Evolutionary conservation across 1,140 invertebrate species (phyloP).

Genomic region (Scaptomyza montana): DNA sequence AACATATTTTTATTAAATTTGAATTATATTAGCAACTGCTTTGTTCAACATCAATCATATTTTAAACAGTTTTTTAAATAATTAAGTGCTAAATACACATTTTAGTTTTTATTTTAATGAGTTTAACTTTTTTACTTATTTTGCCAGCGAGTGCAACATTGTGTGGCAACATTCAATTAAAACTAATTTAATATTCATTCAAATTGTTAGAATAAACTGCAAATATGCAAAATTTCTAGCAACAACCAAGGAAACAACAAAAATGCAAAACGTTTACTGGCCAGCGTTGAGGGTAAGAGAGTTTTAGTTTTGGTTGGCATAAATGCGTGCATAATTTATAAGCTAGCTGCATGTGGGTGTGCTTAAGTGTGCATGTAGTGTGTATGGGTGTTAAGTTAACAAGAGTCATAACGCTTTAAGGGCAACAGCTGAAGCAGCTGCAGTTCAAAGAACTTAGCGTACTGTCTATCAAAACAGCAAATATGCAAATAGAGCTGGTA

Average conservation of each 20-base stretch:
- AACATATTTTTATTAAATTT: no score
- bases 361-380: neutral
- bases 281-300: conserved; percentile 25
- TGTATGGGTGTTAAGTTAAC: conserved; percentile 29
- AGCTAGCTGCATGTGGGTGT: conserved; percentile 32
- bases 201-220: conserved; percentile 67
- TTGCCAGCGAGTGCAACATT: conserved; percentile 12
- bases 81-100: neutral
- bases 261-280: conserved; percentile 19
- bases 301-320: conserved; percentile 30
- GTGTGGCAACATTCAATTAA: conserved; percentile 60
- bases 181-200: conserved; percentile 73
- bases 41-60: no score
- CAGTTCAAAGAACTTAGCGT: conserved; percentile 23
- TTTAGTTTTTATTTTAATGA: conserved; percentile 27
- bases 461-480: conserved; percentile 22
- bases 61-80: conserved; percentile 17
- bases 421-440: conserved; percentile 34
- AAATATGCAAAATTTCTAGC: conserved; percentile 69
- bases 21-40: no score
- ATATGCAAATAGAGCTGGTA: conserved; percentile 32
- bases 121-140: conserved; percentile 10
- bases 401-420: conserved; percentile 55
- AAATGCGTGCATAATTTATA: conserved; percentile 66
- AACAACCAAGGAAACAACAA: conserved; percentile 14